Conservation (phyloP, 53 echinoderm and acorn worm genomes). For the Astropecten irregularis region DNA sequence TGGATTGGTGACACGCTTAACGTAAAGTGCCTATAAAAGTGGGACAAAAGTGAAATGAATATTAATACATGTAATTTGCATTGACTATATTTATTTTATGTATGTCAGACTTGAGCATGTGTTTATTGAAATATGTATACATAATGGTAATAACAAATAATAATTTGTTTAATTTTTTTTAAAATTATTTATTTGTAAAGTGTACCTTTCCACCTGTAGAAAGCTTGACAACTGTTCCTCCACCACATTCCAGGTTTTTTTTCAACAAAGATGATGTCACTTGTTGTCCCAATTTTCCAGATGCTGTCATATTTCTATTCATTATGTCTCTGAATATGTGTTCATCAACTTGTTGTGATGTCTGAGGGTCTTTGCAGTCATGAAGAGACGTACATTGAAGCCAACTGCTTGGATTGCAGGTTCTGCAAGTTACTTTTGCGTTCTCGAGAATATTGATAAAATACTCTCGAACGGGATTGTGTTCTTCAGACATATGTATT, state of each 20-base stretch:
- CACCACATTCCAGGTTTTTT: not conserved
- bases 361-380: slow-evolving; percentile 9
- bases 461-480: slow-evolving; percentile 1
- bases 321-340: too few species aligned
- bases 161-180: not conserved
- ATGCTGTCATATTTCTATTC: not conserved
- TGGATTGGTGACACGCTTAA: not conserved
- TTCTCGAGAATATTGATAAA: slow-evolving; percentile 5
- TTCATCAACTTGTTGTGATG: too few species aligned
- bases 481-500: not conserved
- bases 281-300: too few species aligned
- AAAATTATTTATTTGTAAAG: not conserved
- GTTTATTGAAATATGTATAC: not conserved
- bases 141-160: not conserved
- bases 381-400: not conserved
- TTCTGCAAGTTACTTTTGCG: slow-evolving; percentile 1
- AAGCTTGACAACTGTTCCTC: too few species aligned
- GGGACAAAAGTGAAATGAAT: too few species aligned
- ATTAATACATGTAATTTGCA: not conserved
- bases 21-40: not conserved
- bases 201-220: too few species aligned
- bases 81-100: not conserved
- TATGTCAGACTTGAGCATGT: too few species aligned
- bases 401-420: slow-evolving; percentile 22
- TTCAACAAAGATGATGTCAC: not conserved